phyloP scores from a whole-genome alignment of 2,888 invertebrate species.

The Apantesis nais region DNA sequence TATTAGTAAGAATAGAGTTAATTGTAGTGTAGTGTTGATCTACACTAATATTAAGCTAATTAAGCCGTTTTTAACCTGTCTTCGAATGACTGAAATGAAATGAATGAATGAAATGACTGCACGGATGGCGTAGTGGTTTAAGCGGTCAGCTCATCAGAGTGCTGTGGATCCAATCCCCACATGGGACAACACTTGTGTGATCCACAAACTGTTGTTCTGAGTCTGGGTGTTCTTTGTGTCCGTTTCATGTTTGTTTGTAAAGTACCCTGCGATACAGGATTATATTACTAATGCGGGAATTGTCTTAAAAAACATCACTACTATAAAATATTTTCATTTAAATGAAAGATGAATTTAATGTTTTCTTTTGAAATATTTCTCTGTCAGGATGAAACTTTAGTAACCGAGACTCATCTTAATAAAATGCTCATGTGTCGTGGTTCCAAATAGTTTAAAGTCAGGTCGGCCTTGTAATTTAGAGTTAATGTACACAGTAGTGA shows the following conservation, averaged over 20 bases:
- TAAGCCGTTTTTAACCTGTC: neutral
- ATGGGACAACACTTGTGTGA: too few relatives aligned
- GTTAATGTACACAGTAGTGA: conserved; percentile 13
- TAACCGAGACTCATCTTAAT: conserved; percentile 39
- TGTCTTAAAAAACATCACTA: too few relatives aligned
- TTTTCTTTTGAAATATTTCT: conserved; percentile 1
- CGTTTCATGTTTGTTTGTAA: too few relatives aligned
- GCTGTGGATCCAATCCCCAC: too few relatives aligned
- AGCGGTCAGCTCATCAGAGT: too few relatives aligned
- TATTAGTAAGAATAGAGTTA: neutral
- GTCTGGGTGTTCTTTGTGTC: too few relatives aligned
- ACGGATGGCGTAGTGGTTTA: too few relatives aligned
- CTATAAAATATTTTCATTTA: neutral
- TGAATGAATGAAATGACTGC: too few relatives aligned
- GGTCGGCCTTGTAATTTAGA: conserved; percentile 22
- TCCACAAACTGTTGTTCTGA: too few relatives aligned
- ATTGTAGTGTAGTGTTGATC: neutral
- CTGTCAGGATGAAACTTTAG: conserved; percentile 15
- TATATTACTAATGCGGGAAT: too few relatives aligned
- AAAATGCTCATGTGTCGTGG: conserved; percentile 52
- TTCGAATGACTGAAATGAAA: too few relatives aligned
- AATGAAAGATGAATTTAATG: neutral
- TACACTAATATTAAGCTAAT: neutral
- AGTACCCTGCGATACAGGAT: too few relatives aligned
- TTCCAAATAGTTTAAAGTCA: conserved; percentile 53